Evolutionary conservation across 2,797 vertebrate genomes (phyloP).

Genomic region (Dendrocincla tyrannina): DNA sequence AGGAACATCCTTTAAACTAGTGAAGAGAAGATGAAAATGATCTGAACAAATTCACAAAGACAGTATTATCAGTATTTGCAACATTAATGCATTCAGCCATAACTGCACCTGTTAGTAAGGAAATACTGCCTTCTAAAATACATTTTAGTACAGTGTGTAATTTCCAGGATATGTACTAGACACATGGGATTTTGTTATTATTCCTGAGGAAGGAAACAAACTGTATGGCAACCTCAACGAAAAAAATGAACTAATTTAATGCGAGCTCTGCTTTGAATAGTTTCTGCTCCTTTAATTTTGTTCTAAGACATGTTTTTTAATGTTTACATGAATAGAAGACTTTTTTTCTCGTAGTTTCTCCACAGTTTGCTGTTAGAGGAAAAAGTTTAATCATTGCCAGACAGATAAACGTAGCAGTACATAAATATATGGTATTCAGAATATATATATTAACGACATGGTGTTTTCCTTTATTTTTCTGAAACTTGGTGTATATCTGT

Average conservation of each 20-base stretch:
- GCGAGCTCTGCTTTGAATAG: background rate
- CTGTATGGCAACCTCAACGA: background rate
- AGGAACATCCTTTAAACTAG: background rate
- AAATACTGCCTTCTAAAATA: constrained; percentile 3
- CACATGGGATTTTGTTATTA: background rate
- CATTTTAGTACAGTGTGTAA: background rate
- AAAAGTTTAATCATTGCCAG: background rate
- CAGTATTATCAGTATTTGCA: background rate
- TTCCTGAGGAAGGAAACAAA: background rate
- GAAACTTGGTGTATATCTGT: background rate
- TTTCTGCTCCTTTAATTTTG: background rate
- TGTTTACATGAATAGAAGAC: background rate
- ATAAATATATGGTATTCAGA: background rate
- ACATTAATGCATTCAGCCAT: background rate
- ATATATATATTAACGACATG: background rate
- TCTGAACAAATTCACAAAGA: constrained; percentile 17
- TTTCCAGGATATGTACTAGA: background rate
- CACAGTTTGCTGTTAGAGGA: background rate
- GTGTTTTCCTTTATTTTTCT: background rate
- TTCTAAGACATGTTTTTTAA: background rate
- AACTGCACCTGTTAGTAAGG: background rate
- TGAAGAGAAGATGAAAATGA: background rate
- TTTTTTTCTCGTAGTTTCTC: background rate
- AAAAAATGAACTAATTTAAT: background rate
- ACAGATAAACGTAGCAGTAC: background rate